phyloP scores from a whole-genome alignment of 1,140 invertebrate species.

The Diprion similis region DNA sequence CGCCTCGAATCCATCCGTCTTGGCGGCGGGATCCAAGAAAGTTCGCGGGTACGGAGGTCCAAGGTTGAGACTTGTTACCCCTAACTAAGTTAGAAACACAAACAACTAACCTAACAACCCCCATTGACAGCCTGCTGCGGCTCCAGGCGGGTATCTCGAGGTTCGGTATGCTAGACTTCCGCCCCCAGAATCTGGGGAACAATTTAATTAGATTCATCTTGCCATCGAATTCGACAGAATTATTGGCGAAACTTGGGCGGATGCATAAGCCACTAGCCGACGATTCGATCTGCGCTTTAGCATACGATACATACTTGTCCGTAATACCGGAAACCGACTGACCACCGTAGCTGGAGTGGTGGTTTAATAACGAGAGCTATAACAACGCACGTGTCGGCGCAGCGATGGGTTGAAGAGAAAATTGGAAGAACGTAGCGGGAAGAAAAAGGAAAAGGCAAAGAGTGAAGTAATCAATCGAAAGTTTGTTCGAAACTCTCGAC shows the following conservation, averaged over 20 bases:
- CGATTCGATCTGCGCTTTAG: too few relatives aligned
- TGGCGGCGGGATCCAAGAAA: background rate
- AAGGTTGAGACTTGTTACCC: conserved; percentile 18
- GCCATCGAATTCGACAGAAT: background rate
- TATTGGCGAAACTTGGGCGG: too few relatives aligned
- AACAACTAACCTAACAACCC: conserved; percentile 39
- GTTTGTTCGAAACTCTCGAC: background rate
- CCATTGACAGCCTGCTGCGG: conserved; percentile 2
- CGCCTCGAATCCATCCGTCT: too few relatives aligned
- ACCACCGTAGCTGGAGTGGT: too few relatives aligned
- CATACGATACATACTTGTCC: too few relatives aligned
- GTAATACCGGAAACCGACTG: too few relatives aligned
- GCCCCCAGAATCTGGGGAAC: background rate
- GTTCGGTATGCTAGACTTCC: conserved; percentile 12
- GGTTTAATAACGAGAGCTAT: too few relatives aligned
- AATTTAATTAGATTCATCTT: background rate
- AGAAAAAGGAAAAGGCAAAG: background rate
- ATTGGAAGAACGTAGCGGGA: too few relatives aligned
- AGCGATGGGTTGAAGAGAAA: too few relatives aligned
- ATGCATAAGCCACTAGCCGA: too few relatives aligned
- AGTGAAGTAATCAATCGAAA: background rate
- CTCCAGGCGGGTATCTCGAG: conserved; percentile 3
- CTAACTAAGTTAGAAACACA: conserved; percentile 46
- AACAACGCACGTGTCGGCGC: too few relatives aligned
- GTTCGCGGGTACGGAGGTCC: background rate